Evolutionary conservation across 2,797 vertebrate genomes (phyloP).

Genomic region (Chaenodraco wilsoni): DNA sequence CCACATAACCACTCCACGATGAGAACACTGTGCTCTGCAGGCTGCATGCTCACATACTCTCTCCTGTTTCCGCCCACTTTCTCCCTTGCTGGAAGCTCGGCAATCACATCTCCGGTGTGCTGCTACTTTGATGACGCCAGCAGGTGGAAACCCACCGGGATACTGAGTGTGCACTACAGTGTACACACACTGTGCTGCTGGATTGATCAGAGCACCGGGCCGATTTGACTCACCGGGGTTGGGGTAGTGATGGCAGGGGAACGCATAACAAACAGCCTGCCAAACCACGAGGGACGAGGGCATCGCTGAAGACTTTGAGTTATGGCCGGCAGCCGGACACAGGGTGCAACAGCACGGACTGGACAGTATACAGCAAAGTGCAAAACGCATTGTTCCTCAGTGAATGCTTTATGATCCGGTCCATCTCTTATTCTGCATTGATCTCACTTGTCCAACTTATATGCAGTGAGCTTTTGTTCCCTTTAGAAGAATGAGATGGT

Average conservation of each 20-base stretch:
- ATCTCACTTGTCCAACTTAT: neutral
- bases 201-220: constrained; percentile 63
- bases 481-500: neutral
- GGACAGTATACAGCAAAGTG: neutral
- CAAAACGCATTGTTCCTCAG: fast-evolving
- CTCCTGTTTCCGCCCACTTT: constrained; percentile 53
- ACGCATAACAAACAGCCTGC: constrained; percentile 60
- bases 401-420: neutral
- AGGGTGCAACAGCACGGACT: neutral
- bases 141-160: constrained; percentile 66
- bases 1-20: constrained; percentile 53
- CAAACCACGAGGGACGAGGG: constrained; percentile 37
- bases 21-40: constrained; percentile 35
- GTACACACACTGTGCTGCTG: constrained; percentile 29
- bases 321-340: constrained; percentile 55
- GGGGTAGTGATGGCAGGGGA: constrained; percentile 56
- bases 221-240: constrained; percentile 47
- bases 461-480: neutral
- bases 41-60: constrained; percentile 48
- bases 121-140: constrained; percentile 66
- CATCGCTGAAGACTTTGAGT: constrained; percentile 30
- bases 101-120: constrained; percentile 69
- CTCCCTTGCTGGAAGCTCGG: constrained; percentile 57
- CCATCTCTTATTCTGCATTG: neutral
- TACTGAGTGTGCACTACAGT: constrained; percentile 60